Evolutionary conservation across 2,113 vertebrate genomes (phyloP).

Genomic region (Aplodontia rufa): DNA sequence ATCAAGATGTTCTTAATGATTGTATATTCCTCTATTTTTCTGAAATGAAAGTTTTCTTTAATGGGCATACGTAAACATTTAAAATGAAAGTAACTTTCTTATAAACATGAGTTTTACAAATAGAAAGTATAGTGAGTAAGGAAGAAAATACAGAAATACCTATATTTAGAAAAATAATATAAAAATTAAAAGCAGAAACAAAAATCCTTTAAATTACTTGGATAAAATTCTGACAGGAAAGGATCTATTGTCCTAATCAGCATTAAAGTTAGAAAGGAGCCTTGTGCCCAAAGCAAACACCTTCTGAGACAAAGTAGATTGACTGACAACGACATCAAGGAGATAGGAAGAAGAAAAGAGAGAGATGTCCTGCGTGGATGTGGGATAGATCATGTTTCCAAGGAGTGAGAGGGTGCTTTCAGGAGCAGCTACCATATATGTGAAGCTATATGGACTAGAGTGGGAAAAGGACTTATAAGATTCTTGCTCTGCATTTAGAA

Average conservation of each 20-base stretch:
- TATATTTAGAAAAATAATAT: background rate
- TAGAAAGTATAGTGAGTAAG: background rate
- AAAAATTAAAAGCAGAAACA: constrained; percentile 23
- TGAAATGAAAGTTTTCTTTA: constrained; percentile 20
- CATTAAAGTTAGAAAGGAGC: constrained; percentile 10
- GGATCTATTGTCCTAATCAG: background rate
- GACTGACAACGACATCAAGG: background rate
- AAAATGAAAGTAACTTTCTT: background rate
- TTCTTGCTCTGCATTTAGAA: constrained; percentile 6
- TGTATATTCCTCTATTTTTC: constrained; percentile 10
- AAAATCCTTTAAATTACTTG: constrained; percentile 33
- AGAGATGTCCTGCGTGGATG: background rate
- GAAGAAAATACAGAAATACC: constrained; percentile 18
- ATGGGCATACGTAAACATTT: background rate
- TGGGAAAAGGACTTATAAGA: background rate
- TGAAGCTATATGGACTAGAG: background rate
- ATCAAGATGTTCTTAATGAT: background rate
- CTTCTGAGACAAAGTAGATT: background rate
- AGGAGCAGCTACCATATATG: background rate
- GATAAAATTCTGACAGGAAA: constrained; percentile 21
- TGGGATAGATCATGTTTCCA: background rate
- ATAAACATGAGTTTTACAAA: constrained; percentile 39
- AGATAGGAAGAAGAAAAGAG: background rate
- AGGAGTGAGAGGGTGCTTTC: background rate
- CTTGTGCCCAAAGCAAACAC: background rate